Evolutionary conservation across 2,113 vertebrate species (phyloP), one percentile per base, ranked within the genome.

Genomic region (Thalassarche chlororhynchos): DNA sequence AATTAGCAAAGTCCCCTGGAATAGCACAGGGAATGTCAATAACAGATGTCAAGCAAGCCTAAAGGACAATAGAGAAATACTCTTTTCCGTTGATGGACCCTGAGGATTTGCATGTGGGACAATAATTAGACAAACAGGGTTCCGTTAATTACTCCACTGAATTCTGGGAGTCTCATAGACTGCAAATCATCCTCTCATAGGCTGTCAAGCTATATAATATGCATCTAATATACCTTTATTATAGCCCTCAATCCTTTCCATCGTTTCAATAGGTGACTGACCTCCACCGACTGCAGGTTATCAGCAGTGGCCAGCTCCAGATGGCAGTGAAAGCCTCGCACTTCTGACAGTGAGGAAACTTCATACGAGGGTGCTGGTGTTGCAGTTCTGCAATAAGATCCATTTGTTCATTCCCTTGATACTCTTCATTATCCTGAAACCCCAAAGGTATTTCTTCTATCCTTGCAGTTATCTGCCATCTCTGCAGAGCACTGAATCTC

Each of bases 241-340:
- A 6, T 2, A 10, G 74, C 18, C 26, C 46, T 68, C 68, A 8
- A 4, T 16, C 15, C 15, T 14, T 12, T 44, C 54, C 32, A 13
- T 12, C 2, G 1, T 21, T 36, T 32, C 77, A 29, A 5, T 1
- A 49, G 47, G 31, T 6, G 31, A 42, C 7, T 6, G 40, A 34
- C 5, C 40, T 44, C 60, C 47, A 36, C 21, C 11, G 2, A 5
- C 31, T 7, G 20, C 9, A 3, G 13, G n/a, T 24, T 62, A 24
- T 14, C 21, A 19, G n/a, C 60, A 34, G 42, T 3, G 24, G 24
- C 28, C 24, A 36, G 54, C 4, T n/a, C 46, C 52, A 15, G 46
- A 5, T 0, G 7, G 42, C 32, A 20, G 18, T 0, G 12, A 24
- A 18, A 72, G 36, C 34, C 69, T 17, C 8, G 1, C 2, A 1